These are phyloP conservation scores for Ruditapes philippinarum DNA, from an alignment of 1,140 invertebrate species.

Conservation along the genomic window DNA sequence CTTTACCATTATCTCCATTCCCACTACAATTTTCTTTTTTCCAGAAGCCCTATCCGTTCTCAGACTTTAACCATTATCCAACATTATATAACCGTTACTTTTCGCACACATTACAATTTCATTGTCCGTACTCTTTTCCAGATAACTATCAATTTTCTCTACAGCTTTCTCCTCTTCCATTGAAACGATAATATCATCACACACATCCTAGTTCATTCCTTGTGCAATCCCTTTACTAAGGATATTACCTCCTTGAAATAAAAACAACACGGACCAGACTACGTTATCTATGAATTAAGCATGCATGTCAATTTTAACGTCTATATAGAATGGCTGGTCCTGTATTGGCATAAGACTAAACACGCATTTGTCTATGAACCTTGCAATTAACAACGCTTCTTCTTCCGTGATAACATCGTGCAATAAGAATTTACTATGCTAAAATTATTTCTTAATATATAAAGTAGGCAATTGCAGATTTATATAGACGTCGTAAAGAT, in stretches of 20 bases:
- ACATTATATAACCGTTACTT: too few relatives aligned
- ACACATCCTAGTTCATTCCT: background rate
- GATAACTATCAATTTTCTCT: too few relatives aligned
- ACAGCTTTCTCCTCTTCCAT: too few relatives aligned
- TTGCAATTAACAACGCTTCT: background rate
- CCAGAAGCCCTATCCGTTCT: too few relatives aligned
- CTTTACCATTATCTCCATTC: too few relatives aligned
- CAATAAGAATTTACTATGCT: background rate
- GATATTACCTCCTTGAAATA: background rate
- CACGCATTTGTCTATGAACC: background rate
- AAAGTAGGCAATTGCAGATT: too few relatives aligned
- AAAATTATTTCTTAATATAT: background rate
- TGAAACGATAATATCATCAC: too few relatives aligned
- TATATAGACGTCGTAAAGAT: too few relatives aligned
- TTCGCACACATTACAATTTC: too few relatives aligned
- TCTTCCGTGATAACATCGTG: background rate
- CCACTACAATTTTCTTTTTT: too few relatives aligned
- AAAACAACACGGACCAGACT: constrained; percentile 13
- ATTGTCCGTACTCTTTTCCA: too few relatives aligned
- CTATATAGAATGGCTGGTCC: background rate
- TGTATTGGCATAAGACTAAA: background rate
- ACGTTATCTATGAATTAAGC: background rate
- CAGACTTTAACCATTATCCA: too few relatives aligned
- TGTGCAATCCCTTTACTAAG: constrained; percentile 32
- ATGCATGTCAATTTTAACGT: background rate